Conservation (phyloP, 2,888 invertebrate species). For the Cheiracanthium punctorium region DNA sequence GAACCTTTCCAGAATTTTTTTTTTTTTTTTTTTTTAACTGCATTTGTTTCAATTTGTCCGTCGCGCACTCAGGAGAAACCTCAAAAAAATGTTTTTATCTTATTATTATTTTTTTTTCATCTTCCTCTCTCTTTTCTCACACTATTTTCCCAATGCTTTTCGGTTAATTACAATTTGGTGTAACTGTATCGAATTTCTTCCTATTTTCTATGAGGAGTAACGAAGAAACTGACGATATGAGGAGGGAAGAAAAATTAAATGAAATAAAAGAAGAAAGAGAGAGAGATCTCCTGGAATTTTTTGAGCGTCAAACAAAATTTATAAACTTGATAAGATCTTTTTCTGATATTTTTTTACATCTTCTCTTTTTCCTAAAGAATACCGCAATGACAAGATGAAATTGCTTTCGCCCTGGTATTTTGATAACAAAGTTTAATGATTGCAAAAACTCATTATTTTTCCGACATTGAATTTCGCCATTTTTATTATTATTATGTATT, state of each 20-base stretch:
- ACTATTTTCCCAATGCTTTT: constrained; percentile 27
- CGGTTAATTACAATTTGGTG: constrained; percentile 57
- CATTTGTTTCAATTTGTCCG: constrained; percentile 64
- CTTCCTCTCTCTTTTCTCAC: constrained; percentile 11
- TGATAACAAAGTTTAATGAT: constrained; percentile 70
- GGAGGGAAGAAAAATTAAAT: constrained; percentile 8
- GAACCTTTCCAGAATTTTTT: constrained; percentile 38
- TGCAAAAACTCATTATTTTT: constrained; percentile 68
- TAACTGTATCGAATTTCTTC: constrained; percentile 60
- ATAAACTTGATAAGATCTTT: constrained; percentile 66
- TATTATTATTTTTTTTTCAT: neutral
- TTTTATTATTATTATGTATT: constrained; percentile 17
- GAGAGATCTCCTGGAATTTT: constrained; percentile 22
- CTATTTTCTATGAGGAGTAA: constrained; percentile 27
- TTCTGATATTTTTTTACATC: constrained; percentile 31
- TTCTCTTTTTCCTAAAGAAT: constrained; percentile 29
- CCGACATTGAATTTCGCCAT: constrained; percentile 56
- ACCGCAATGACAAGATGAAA: constrained; percentile 67
- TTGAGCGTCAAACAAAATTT: constrained; percentile 52
- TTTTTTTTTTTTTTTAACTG: constrained; percentile 18
- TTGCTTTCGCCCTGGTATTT: constrained; percentile 67
- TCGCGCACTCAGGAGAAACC: constrained; percentile 48
- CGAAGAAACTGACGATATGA: neutral
- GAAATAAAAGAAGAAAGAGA: too few species aligned
- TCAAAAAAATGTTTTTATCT: constrained; percentile 36